These are phyloP conservation scores for Eilema sororculum DNA, from an alignment of 2,888 invertebrate genomes.

Conservation along the genomic window DNA sequence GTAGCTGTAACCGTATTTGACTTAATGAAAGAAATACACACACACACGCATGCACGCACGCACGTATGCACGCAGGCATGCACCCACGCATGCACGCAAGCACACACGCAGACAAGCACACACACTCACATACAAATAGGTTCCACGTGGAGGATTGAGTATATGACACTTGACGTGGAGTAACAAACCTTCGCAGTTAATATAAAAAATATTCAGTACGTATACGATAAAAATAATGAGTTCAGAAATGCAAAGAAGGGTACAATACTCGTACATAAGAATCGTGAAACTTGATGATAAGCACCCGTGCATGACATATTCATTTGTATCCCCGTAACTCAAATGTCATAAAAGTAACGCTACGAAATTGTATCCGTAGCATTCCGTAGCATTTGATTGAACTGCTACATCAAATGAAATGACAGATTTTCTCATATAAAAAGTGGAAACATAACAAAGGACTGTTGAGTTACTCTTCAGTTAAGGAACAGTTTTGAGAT, in stretches of 20 bases:
- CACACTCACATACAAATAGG: too few relatives aligned
- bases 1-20: too few relatives aligned
- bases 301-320: slow-evolving; percentile 16
- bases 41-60: too few relatives aligned
- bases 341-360: background rate
- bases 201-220: background rate
- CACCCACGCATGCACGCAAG: too few relatives aligned
- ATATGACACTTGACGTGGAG: too few relatives aligned
- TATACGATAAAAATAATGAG: background rate
- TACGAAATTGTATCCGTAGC: background rate
- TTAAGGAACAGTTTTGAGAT: background rate
- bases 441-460: background rate
- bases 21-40: too few relatives aligned
- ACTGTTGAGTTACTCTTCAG: too few relatives aligned
- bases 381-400: background rate
- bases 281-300: background rate
- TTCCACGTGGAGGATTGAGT: too few relatives aligned
- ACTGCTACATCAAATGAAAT: background rate
- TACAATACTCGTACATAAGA: background rate
- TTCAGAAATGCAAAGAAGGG: background rate
- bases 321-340: slow-evolving; percentile 24
- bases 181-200: too few relatives aligned
- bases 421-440: background rate
- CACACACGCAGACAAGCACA: too few relatives aligned
- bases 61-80: too few relatives aligned